Conservation (phyloP, 2,113 vertebrate species). For the Melierax canorus region DNA sequence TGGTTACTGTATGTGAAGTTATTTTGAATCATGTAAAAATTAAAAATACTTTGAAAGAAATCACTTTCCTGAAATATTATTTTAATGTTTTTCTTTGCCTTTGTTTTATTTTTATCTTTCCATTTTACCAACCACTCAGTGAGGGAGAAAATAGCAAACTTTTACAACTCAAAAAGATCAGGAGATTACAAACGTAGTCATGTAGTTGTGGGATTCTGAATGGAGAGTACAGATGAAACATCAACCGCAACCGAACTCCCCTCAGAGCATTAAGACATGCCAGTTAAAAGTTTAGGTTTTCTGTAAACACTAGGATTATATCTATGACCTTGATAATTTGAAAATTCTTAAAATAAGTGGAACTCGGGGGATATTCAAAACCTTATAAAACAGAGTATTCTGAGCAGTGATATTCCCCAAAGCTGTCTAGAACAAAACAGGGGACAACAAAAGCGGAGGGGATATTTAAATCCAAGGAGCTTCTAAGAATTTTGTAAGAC, state of each 20-base stretch:
- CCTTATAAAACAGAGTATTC: neutral
- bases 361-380: neutral
- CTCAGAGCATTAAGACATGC: neutral
- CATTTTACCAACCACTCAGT: conserved; percentile 31
- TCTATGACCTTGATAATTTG: conserved; percentile 16
- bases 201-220: conserved; percentile 47
- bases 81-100: conserved; percentile 68
- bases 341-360: conserved; percentile 22
- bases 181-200: neutral
- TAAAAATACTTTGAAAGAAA: conserved; percentile 74
- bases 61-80: conserved; percentile 72
- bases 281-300: conserved; percentile 36
- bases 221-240: neutral
- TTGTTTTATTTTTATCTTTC: conserved; percentile 65
- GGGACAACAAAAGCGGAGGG: neutral
- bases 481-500: neutral
- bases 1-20: conserved; percentile 65
- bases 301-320: conserved; percentile 26
- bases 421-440: neutral
- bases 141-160: conserved; percentile 41
- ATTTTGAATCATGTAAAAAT: conserved; percentile 71
- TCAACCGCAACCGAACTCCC: neutral
- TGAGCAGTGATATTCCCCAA: neutral
- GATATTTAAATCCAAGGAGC: neutral
- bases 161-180: conserved; percentile 38